Conservation (phyloP, 2,113 vertebrate genomes). For the Bufo bufo region DNA sequence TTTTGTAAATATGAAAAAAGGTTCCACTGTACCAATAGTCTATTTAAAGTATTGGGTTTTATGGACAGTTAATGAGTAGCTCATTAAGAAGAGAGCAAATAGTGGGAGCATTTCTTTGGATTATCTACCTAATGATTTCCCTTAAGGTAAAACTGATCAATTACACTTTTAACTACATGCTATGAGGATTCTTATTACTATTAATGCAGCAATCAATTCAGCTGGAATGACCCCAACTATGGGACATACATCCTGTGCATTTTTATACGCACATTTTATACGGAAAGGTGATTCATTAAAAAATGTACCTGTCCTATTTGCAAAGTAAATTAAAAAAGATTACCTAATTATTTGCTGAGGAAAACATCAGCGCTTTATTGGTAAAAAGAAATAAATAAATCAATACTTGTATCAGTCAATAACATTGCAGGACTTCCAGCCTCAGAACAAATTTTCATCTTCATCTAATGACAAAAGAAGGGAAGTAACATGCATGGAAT, state of each 20-base stretch:
- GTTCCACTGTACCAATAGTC: background rate
- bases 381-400: background rate
- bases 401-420: conserved; percentile 40
- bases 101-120: background rate
- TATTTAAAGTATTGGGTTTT: background rate
- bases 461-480: conserved; percentile 33
- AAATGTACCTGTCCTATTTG: background rate
- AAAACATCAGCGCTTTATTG: conserved; percentile 22
- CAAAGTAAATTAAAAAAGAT: conserved; percentile 24
- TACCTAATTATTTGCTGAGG: conserved; percentile 28
- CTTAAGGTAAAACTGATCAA: conserved; percentile 23
- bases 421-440: conserved; percentile 17
- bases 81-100: background rate
- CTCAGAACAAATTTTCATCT: conserved; percentile 13
- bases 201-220: background rate
- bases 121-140: background rate
- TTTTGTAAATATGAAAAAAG: background rate
- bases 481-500: background rate
- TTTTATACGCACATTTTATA: background rate
- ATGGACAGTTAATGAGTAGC: background rate
- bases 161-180: background rate
- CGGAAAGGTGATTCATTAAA: conserved; percentile 2
- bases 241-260: background rate
- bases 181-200: background rate
- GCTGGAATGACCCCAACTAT: background rate